Evolutionary conservation across 2,888 invertebrate genomes (phyloP), one percentile per base, ranked within the genome.

Genomic region (Cataglyphis altisquamis): DNA sequence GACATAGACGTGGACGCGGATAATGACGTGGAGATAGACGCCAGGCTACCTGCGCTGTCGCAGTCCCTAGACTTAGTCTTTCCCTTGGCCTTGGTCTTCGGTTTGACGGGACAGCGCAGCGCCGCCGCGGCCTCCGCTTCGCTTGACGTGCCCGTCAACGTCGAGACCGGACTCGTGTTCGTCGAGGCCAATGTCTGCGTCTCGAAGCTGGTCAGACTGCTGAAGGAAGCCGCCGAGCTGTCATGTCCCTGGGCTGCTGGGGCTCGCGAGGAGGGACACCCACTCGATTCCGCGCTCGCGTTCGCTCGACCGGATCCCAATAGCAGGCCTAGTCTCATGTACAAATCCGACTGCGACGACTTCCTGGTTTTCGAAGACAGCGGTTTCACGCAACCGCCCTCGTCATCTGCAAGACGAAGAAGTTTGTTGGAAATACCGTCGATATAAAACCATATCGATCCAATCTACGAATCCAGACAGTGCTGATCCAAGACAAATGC

Each of bases 121-220:
- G 96, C 95, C 89, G 96, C 96, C 88, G 96, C 96, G 83, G 96
- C 96, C 91, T 98, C 98, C 0, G 94, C 94, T 55, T 94, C 94
- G 87, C 94, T 94, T 21, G 98, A 98, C 0, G 98, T 98, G 3
- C 97, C 98, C 3, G 98, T 98, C 62, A 98, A 95, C 0, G 98
- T 98, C 41, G 98, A 98, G n/a, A 98, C 97, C 77, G 98, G 98
- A 94, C 98, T 98, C 55, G 98, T 98, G 91, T 98, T 98, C 82
- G 97, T 97, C 39, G 98, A 97, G 72, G 97, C 96, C 74, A 97
- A 95, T 0, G 97, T 97, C 87, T 97, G 96, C 0, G 95, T 95
- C 84, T 96, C 96, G 84, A 96, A 95, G 84, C 96, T 96, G 52
- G 95, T 95, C 82, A 96, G 89, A 21, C 96, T 96, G 67, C 96